phyloP scores from a whole-genome alignment of 2,888 invertebrate genomes.

The Drosophila ezoana region DNA sequence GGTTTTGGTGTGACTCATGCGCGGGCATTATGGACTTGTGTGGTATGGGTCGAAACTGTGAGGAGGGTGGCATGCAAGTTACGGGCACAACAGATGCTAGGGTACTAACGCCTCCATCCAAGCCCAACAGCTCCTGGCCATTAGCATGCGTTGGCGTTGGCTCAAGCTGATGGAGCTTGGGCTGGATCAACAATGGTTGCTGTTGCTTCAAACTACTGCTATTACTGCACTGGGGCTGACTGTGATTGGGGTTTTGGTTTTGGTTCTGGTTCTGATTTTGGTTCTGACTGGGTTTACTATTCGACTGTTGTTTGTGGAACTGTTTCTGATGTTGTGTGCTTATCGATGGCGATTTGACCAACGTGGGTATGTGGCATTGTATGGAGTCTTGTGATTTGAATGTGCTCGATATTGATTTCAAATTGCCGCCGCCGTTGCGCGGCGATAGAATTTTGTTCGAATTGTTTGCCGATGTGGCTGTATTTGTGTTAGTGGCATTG shows the following conservation, averaged over 20 bases:
- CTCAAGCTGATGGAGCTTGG: constrained; percentile 79
- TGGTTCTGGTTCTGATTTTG: constrained; percentile 26
- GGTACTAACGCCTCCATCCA: constrained; percentile 80
- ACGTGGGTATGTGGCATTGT: constrained; percentile 84
- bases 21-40: constrained; percentile 83
- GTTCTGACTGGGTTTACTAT: constrained; percentile 40
- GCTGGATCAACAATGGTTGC: constrained; percentile 82
- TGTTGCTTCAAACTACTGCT: constrained; percentile 81
- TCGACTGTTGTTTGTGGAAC: constrained; percentile 69
- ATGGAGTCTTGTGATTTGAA: constrained; percentile 85
- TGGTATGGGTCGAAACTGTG: constrained; percentile 85
- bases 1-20: constrained; percentile 69
- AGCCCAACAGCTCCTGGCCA: constrained; percentile 72
- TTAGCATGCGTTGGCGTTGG: constrained; percentile 54
- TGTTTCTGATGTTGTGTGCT: constrained; percentile 82
- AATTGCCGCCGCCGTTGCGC: constrained; percentile 81
- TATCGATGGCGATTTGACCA: constrained; percentile 84
- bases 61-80: constrained; percentile 84
- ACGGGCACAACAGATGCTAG: constrained; percentile 82
- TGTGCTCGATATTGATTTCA: constrained; percentile 84
- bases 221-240: constrained; percentile 55
- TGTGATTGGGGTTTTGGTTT: constrained; percentile 50
- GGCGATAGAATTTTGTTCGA: constrained; percentile 84
- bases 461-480: constrained; percentile 73
- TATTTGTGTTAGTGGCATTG: constrained; percentile 63